Conservation (phyloP, 2,888 invertebrate genomes). For the Limenitis camilla region DNA sequence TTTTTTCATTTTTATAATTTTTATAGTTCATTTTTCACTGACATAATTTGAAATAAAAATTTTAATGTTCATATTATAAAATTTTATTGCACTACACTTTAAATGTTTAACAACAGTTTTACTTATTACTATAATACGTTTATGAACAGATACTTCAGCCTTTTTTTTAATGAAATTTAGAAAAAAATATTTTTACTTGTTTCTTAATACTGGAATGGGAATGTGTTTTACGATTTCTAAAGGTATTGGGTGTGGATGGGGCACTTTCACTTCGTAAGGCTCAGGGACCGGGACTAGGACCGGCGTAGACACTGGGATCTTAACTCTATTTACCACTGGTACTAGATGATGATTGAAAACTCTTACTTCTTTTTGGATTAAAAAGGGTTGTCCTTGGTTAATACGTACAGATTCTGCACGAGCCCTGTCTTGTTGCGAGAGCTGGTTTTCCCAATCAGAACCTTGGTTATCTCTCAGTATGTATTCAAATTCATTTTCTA, state of each 20-base stretch:
- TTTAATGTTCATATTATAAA: neutral
- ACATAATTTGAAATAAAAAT: too few species aligned
- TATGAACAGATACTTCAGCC: conserved; percentile 6
- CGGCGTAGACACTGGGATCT: conserved; percentile 32
- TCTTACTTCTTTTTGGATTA: conserved; percentile 35
- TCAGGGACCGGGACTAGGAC: conserved; percentile 41
- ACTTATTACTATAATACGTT: neutral
- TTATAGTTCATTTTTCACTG: too few species aligned
- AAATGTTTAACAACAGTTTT: neutral
- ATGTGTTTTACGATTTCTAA: conserved; percentile 34
- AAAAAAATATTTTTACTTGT: conserved; percentile 4
- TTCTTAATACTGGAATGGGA: conserved; percentile 32
- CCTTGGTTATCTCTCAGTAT: conserved; percentile 2
- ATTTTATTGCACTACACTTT: neutral
- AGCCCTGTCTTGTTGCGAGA: conserved; percentile 28
- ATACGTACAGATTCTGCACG: conserved; percentile 37
- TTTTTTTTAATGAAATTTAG: neutral
- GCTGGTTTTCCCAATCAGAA: neutral
- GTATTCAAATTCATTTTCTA: conserved; percentile 36
- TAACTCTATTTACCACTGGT: conserved; percentile 31
- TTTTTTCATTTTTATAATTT: too few species aligned
- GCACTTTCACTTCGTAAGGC: conserved; percentile 34
- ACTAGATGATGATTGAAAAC: conserved; percentile 32
- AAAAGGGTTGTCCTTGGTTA: conserved; percentile 33
- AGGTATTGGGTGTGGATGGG: conserved; percentile 38